Conservation (phyloP, 2,113 vertebrate species). For the Canis aureus region DNA sequence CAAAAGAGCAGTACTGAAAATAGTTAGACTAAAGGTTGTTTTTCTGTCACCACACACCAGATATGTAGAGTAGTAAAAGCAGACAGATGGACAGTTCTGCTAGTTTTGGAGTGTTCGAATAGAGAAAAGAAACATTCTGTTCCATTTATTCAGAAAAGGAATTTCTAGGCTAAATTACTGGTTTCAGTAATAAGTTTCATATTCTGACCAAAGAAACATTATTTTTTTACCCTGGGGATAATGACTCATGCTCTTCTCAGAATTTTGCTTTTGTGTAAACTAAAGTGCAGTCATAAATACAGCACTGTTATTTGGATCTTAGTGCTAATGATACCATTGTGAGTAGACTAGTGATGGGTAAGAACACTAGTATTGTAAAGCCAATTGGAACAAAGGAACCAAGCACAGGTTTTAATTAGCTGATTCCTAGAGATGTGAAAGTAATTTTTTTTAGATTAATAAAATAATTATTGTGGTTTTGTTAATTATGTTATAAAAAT, state of each 20-base stretch:
- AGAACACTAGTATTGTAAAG: constrained; percentile 38
- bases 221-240: constrained; percentile 67
- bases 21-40: constrained; percentile 67
- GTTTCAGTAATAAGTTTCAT: constrained; percentile 76
- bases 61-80: constrained; percentile 79
- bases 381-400: constrained; percentile 44
- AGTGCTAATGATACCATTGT: constrained; percentile 49
- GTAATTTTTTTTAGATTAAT: not conserved
- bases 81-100: constrained; percentile 62
- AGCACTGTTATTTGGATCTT: constrained; percentile 14
- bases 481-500: constrained; percentile 24
- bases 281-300: constrained; percentile 54
- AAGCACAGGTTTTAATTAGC: constrained; percentile 46
- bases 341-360: not conserved
- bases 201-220: constrained; percentile 74
- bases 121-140: constrained; percentile 77
- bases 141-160: constrained; percentile 76
- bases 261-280: constrained; percentile 78
- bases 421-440: not conserved
- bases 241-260: constrained; percentile 75
- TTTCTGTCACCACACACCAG: constrained; percentile 74
- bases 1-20: constrained; percentile 81
- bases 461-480: constrained; percentile 35
- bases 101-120: constrained; percentile 73
- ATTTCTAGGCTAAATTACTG: constrained; percentile 79